phyloP scores from a whole-genome alignment of 1,140 invertebrate genomes.

The Wiebesia pumilae region DNA sequence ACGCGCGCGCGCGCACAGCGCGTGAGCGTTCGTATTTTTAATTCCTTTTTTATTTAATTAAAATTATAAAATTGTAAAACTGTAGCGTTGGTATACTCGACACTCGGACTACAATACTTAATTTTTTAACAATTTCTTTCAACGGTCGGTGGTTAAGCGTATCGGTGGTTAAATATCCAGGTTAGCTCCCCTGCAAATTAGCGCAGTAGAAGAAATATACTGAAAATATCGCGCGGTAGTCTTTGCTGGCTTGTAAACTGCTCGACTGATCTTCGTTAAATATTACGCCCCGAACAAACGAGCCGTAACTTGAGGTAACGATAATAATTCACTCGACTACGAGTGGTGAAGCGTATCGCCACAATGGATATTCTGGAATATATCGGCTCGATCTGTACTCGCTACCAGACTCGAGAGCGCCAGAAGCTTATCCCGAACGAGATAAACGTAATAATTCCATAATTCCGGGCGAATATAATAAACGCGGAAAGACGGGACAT shows the following conservation, averaged over 20 bases:
- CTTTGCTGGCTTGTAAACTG: no score
- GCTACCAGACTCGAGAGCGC: background rate
- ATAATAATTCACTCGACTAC: background rate
- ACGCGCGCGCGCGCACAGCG: no score
- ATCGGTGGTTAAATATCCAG: no score
- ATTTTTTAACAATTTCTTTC: no score
- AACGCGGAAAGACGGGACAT: background rate
- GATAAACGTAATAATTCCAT: constrained; percentile 14
- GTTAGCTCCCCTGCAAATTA: no score
- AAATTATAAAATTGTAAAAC: background rate
- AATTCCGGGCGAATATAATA: constrained; percentile 10
- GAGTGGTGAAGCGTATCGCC: background rate
- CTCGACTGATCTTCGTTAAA: no score
- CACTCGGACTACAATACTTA: no score
- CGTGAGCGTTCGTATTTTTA: background rate
- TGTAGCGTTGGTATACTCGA: background rate
- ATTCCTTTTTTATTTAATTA: background rate
- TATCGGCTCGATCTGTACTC: background rate
- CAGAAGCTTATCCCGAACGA: background rate
- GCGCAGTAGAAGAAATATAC: no score
- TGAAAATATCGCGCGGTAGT: no score
- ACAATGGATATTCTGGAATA: background rate
- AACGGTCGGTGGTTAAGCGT: no score
- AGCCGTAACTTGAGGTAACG: background rate
- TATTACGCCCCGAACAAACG: no score